These are phyloP conservation scores for Scaptomyza caliginosa DNA, from an alignment of 2,888 invertebrate species.

Conservation along the genomic window DNA sequence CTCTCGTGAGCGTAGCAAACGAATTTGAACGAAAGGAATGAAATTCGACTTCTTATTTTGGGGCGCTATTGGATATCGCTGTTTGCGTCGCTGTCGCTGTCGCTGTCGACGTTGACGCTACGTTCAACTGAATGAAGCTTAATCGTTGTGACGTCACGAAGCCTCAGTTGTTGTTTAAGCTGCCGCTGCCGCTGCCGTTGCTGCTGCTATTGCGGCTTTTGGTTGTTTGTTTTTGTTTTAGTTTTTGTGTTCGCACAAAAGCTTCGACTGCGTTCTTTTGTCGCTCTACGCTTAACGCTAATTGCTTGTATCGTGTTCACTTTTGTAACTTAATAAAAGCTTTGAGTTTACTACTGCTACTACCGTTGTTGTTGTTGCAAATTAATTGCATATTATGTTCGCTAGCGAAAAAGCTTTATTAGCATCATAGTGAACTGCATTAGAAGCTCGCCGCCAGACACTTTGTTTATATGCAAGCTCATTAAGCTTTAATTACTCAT, in stretches of 20 bases:
- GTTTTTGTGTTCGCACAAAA: constrained; percentile 30
- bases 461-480: constrained; percentile 16
- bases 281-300: constrained; percentile 28
- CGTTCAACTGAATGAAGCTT: constrained; percentile 34
- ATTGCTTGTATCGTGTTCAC: constrained; percentile 37
- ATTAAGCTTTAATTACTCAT: constrained; percentile 33
- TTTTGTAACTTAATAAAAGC: constrained; percentile 47
- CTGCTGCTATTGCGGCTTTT: constrained; percentile 14
- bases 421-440: constrained; percentile 21
- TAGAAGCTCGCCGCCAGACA: constrained; percentile 27
- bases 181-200: constrained; percentile 24
- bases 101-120: constrained; percentile 27
- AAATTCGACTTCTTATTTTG: constrained; percentile 80
- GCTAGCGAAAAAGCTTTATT: constrained; percentile 7
- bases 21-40: constrained; percentile 80
- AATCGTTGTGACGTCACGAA: constrained; percentile 64
- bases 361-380: constrained; percentile 9
- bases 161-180: constrained; percentile 40
- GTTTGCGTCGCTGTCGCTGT: constrained; percentile 51
- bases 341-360: constrained; percentile 4
- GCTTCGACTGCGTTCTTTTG: constrained; percentile 38
- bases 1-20: constrained; percentile 82
- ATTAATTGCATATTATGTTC: constrained; percentile 44
- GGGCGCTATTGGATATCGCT: constrained; percentile 76
- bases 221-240: constrained; percentile 19